Percentiles rank a stretch among this genome's conserved stretches.
phyloP scores from a whole-genome alignment of 2,113 vertebrate species.

The Poeciliopsis turrubarensis region DNA sequence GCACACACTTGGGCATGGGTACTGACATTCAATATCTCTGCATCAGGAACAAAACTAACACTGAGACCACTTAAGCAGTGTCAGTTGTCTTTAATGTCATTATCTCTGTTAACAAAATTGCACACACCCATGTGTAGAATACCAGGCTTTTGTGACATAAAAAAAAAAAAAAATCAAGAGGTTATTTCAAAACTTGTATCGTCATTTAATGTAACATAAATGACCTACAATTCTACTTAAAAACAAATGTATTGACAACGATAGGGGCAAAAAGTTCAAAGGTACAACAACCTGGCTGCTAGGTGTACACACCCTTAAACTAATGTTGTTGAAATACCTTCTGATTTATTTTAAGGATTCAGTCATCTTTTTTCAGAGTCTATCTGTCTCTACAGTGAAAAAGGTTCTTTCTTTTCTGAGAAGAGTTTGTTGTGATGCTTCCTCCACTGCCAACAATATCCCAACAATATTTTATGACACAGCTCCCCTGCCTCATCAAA shows the following conservation, averaged over 20 bases:
- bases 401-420: background rate
- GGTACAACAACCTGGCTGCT: background rate
- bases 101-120: background rate
- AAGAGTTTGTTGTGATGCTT: background rate
- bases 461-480: too few species aligned
- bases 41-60: slow-evolving; percentile 9
- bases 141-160: background rate
- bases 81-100: slow-evolving; percentile 5
- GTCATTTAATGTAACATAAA: background rate
- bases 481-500: too few species aligned
- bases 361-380: background rate
- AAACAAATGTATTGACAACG: background rate
- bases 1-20: slow-evolving; percentile 83
- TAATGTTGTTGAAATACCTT: background rate
- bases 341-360: background rate
- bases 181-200: background rate
- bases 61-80: background rate
- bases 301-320: background rate
- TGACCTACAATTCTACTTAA: background rate
- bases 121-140: background rate
- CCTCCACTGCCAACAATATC: background rate
- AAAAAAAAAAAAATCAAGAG: background rate
- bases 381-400: background rate
- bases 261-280: background rate
- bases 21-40: slow-evolving; percentile 36